Conservation (phyloP, 2,113 vertebrate species). For the Pholis gunnellus region DNA sequence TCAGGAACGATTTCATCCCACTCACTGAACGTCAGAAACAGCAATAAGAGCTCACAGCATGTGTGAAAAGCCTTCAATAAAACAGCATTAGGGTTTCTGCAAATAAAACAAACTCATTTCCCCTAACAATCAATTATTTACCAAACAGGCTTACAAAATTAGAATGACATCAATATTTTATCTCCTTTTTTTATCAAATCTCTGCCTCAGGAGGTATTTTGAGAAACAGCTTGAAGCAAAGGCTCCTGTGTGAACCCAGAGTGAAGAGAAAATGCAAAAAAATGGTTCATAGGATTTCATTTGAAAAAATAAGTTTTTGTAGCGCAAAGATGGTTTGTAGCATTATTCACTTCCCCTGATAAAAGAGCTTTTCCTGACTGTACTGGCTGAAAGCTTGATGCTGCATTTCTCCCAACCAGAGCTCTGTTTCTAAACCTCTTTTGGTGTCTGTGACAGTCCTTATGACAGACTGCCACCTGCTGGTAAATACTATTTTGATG, state of each 20-base stretch:
- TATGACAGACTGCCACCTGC: constrained; percentile 69
- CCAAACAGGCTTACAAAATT: constrained; percentile 60
- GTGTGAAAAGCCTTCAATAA: constrained; percentile 25
- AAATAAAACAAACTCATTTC: constrained; percentile 49
- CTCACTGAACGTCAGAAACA: neutral
- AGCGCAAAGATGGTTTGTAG: neutral
- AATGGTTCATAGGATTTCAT: constrained; percentile 12
- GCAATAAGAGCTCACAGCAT: neutral
- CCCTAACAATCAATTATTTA: constrained; percentile 67
- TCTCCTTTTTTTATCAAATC: constrained; percentile 30
- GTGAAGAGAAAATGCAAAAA: constrained; percentile 23
- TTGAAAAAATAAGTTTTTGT: constrained; percentile 15
- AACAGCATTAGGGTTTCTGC: constrained; percentile 7
- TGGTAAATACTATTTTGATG: constrained; percentile 39
- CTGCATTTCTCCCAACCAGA: constrained; percentile 34
- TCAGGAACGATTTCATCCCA: neutral
- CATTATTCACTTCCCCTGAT: constrained; percentile 15
- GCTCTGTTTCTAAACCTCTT: neutral
- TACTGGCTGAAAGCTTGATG: constrained; percentile 20
- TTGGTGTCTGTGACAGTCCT: constrained; percentile 7
- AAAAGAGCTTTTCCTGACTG: constrained; percentile 30
- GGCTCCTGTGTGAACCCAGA: constrained; percentile 11
- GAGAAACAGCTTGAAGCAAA: constrained; percentile 26
- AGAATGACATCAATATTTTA: constrained; percentile 67
- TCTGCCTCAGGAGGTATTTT: constrained; percentile 25